Percentiles rank a stretch among this genome's conserved stretches.
Evolutionary conservation across 2,797 vertebrate species (phyloP).

Genomic region (Liasis olivaceus): DNA sequence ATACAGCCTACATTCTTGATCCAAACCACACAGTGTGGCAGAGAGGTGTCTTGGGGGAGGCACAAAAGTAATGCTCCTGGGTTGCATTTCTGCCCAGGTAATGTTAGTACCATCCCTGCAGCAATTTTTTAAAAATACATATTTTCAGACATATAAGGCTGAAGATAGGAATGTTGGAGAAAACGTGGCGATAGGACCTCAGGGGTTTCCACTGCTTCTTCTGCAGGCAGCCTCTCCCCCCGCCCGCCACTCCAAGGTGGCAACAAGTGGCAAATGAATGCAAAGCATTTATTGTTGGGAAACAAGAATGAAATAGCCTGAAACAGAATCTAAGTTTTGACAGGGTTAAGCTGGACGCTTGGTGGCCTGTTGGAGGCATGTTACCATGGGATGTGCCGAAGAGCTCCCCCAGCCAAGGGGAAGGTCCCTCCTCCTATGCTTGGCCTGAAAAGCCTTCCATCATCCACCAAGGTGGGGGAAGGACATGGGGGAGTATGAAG

Average conservation of each 20-base stretch:
- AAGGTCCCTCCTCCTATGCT: not conserved
- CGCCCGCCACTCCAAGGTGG: not conserved
- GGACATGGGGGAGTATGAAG: not conserved
- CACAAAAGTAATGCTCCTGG: not conserved
- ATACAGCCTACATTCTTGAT: not conserved
- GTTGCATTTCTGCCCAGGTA: not conserved
- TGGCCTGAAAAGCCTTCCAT: not conserved
- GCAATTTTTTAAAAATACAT: not conserved
- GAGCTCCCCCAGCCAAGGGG: not conserved
- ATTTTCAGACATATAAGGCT: not conserved
- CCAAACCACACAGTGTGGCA: not conserved
- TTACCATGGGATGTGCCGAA: not conserved
- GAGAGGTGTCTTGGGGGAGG: not conserved
- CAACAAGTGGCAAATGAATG: not conserved
- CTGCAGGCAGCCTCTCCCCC: not conserved
- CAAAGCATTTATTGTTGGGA: not conserved
- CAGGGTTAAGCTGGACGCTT: not conserved
- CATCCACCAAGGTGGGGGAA: not conserved
- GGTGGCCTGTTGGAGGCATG: not conserved
- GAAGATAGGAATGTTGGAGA: not conserved
- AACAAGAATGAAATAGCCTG: not conserved
- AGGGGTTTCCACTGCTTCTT: not conserved
- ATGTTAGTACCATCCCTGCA: not conserved
- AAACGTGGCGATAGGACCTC: not conserved
- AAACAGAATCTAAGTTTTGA: not conserved